Conservation (phyloP, 2,888 invertebrate species). For the Syrphus vitripennis region DNA sequence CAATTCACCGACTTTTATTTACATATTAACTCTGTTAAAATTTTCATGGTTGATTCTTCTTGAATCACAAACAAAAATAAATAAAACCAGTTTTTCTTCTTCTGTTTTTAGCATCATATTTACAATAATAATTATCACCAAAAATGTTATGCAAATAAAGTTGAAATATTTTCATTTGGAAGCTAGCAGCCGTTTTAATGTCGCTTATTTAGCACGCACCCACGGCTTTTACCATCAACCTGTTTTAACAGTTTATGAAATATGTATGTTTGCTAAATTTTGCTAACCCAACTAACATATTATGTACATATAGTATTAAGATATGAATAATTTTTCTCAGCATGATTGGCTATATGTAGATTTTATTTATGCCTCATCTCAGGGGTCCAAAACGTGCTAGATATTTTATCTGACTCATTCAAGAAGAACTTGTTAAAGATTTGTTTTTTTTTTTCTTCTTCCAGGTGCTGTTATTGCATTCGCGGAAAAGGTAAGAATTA, state of each 20-base stretch:
- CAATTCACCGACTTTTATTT: background rate
- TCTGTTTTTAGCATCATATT: background rate
- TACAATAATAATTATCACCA: conserved; percentile 16
- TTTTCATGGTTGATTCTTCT: background rate
- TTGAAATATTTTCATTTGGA: background rate
- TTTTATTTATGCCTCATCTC: background rate
- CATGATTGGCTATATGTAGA: background rate
- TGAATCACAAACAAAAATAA: no score
- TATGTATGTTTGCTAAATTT: background rate
- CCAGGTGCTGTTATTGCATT: conserved; percentile 45
- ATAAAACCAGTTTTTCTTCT: background rate
- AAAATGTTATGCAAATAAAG: conserved; percentile 34
- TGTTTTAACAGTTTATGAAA: background rate
- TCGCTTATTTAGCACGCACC: conserved; percentile 25
- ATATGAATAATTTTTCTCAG: background rate
- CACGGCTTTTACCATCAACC: conserved; percentile 40
- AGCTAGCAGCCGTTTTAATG: background rate
- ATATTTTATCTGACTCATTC: conserved; percentile 36
- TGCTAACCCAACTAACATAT: background rate
- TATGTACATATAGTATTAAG: no score
- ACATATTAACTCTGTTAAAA: background rate
- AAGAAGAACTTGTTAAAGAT: conserved; percentile 18
- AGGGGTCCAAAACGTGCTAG: conserved; percentile 6
- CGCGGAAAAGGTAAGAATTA: conserved; percentile 42
- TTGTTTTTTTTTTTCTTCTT: conserved; percentile 25